Conservation (phyloP, 2,797 vertebrate species). For the Macrochelys suwanniensis region DNA sequence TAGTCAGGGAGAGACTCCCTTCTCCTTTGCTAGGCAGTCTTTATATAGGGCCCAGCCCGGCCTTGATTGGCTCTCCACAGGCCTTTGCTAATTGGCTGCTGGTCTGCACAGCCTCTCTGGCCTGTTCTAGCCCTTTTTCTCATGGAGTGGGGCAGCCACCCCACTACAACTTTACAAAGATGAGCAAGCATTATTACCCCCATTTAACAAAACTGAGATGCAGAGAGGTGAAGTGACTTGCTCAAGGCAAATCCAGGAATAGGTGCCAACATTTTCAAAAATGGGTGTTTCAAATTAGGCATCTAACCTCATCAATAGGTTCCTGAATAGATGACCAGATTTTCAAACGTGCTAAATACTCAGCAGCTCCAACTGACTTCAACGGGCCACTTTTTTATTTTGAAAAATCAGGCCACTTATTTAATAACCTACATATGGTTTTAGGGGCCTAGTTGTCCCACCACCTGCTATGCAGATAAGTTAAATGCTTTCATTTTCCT, state of each 20-base stretch:
- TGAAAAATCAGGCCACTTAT: not conserved
- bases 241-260: not conserved
- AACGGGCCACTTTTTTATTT: conserved; percentile 2
- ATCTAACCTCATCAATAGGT: not conserved
- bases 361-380: not conserved
- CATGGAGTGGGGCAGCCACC: too few relatives aligned
- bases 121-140: too few relatives aligned
- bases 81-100: too few relatives aligned
- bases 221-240: not conserved
- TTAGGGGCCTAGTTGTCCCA: not conserved
- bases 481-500: not conserved
- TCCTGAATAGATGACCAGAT: not conserved
- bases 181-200: conserved; percentile 2
- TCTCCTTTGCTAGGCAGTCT: too few relatives aligned
- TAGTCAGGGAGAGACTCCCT: too few relatives aligned
- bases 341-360: not conserved
- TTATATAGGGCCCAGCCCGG: too few relatives aligned
- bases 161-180: not conserved
- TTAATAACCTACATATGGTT: not conserved
- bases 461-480: not conserved
- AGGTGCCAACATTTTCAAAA: not conserved
- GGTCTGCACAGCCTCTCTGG: too few relatives aligned
- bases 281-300: not conserved
- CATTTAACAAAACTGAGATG: not conserved
- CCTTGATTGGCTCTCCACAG: too few relatives aligned